These are phyloP conservation scores for Dioctria linearis DNA, from an alignment of 2,888 invertebrate species.

Conservation along the genomic window DNA sequence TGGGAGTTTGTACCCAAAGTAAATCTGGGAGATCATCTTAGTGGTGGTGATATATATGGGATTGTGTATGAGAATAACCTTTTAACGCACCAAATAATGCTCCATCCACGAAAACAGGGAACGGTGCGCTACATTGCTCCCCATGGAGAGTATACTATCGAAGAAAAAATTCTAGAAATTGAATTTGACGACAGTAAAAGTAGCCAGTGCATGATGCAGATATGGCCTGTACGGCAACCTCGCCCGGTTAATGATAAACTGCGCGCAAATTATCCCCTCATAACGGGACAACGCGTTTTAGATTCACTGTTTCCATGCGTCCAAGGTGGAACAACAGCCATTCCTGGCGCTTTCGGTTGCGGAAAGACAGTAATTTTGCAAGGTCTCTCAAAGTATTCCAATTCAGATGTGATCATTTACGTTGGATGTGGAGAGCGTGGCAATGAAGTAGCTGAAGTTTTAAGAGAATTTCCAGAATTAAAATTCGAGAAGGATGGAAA, in stretches of 20 bases:
- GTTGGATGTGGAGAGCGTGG: constrained; percentile 99
- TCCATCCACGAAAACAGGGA: constrained; percentile 96
- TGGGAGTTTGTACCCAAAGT: constrained; percentile 96
- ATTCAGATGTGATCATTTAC: constrained; percentile 99
- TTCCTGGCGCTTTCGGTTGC: constrained; percentile 99
- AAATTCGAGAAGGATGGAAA: constrained; percentile 96
- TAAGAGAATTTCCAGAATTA: constrained; percentile 98
- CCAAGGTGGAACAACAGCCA: constrained; percentile 98
- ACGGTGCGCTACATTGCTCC: constrained; percentile 96
- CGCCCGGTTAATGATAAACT: constrained; percentile 97
- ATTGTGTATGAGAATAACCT: constrained; percentile 96
- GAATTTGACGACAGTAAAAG: constrained; percentile 97
- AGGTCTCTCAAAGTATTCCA: constrained; percentile 98
- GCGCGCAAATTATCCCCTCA: constrained; percentile 96
- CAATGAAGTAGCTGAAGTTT: constrained; percentile 99
- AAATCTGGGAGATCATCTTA: constrained; percentile 94
- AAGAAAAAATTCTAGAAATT: constrained; percentile 94
- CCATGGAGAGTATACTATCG: constrained; percentile 92
- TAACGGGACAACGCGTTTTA: constrained; percentile 97
- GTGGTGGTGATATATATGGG: constrained; percentile 97
- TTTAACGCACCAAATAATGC: constrained; percentile 95
- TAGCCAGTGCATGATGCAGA: constrained; percentile 96
- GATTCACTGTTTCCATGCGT: constrained; percentile 99
- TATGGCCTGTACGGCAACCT: constrained; percentile 99
- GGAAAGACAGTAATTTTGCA: constrained; percentile 99